A percentile compares a stretch with the other conserved stretches of the same genome.
phyloP scores from a whole-genome alignment of 92 coral and sea anemone species.

The Zoanthus sociatus region DNA sequence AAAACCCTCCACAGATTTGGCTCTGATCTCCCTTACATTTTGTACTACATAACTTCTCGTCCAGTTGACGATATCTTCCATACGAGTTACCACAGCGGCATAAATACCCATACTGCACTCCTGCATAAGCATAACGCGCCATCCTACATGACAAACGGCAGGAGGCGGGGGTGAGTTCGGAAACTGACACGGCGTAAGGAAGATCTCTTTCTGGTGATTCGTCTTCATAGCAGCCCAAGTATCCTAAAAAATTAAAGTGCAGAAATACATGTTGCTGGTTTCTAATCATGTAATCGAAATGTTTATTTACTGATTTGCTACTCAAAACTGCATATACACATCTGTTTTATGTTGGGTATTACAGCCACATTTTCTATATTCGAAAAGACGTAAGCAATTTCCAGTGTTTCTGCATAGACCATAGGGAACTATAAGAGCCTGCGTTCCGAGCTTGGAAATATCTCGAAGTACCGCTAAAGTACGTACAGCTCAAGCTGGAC shows the following conservation, averaged over 20 bases:
- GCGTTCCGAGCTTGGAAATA: no score
- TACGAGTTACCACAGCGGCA: conserved; percentile 96
- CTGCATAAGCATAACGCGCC: conserved; percentile 92
- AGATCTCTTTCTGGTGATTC: conserved; percentile 92
- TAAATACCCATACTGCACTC: conserved; percentile 97
- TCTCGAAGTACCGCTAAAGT: no score
- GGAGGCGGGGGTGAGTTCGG: conserved; percentile 84
- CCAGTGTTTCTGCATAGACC: no score
- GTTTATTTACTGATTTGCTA: no score
- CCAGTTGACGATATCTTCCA: conserved; percentile 83
- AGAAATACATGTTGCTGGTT: no score
- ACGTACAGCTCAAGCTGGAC: no score
- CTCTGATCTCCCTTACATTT: conserved; percentile 83
- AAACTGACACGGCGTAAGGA: conserved; percentile 77
- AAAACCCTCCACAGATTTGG: conserved; percentile 96
- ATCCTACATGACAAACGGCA: conserved; percentile 88
- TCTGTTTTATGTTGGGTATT: no score
- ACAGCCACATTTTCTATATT: no score
- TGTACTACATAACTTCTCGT: conserved; percentile 84
- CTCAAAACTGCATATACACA: no score
- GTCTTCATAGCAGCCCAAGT: conserved; percentile 94
- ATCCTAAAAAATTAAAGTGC: conserved; percentile 51
- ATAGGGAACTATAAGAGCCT: no score
- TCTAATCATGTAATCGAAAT: no score
- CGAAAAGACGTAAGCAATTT: no score